Evolutionary conservation across 2,888 invertebrate genomes (phyloP).

Genomic region (Koerneria pararmatus): DNA sequence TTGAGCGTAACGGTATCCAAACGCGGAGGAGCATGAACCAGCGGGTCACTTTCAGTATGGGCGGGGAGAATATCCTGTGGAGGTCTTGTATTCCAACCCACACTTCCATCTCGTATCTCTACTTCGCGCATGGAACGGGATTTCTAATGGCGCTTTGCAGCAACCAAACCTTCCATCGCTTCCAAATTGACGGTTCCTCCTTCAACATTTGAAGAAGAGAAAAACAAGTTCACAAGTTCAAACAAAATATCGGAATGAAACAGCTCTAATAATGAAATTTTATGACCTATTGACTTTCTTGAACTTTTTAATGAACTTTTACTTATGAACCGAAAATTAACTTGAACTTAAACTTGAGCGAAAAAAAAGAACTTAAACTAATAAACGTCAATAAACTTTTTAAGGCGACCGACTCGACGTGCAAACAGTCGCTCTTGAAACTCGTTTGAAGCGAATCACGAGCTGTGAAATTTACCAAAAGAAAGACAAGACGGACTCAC

Average conservation of each 20-base stretch:
- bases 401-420: slow-evolving; percentile 10
- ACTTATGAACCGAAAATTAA: too few species aligned
- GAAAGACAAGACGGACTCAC: slow-evolving; percentile 15
- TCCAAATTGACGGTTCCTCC: slow-evolving; percentile 14
- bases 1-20: too few species aligned
- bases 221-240: too few species aligned
- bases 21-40: too few species aligned
- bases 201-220: too few species aligned
- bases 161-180: slow-evolving; percentile 23
- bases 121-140: slow-evolving; percentile 21
- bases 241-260: too few species aligned
- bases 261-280: too few species aligned
- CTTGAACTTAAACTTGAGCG: too few species aligned
- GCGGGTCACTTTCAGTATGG: slow-evolving; percentile 20
- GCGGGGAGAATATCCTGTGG: slow-evolving; percentile 15
- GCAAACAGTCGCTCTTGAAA: slow-evolving; percentile 14
- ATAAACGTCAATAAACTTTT: background rate
- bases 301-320: too few species aligned
- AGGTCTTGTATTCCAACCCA: background rate
- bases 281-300: too few species aligned
- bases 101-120: slow-evolving; percentile 11
- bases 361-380: too few species aligned
- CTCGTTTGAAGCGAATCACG: slow-evolving; percentile 21
- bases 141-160: slow-evolving; percentile 20
- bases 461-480: slow-evolving; percentile 23